These are phyloP conservation scores for Hippocampus barbouri DNA, from an alignment of 2,113 vertebrate genomes.

Conservation along the genomic window DNA sequence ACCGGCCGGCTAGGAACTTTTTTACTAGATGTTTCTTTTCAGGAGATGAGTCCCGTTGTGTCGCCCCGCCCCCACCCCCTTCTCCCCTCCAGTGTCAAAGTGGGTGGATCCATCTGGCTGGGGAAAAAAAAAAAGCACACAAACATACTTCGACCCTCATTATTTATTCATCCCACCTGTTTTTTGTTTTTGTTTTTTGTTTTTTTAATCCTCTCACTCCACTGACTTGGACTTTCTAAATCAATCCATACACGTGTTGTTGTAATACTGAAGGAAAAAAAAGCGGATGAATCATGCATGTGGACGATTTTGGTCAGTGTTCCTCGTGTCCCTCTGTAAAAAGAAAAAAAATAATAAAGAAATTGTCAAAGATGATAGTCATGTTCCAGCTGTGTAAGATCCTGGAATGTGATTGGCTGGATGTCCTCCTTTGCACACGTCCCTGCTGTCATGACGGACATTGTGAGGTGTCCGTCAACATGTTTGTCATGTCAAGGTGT, in stretches of 20 bases:
- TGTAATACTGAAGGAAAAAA: constrained; percentile 73
- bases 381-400: constrained; percentile 89
- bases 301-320: constrained; percentile 94
- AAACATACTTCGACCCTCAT: constrained; percentile 33
- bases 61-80: constrained; percentile 18
- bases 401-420: constrained; percentile 21
- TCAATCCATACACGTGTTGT: constrained; percentile 80
- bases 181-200: constrained; percentile 14
- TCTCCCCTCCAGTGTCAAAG: neutral
- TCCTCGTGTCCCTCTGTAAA: constrained; percentile 74
- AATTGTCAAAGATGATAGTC: constrained; percentile 53
- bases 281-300: constrained; percentile 81
- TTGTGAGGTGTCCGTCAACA: too few species aligned
- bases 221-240: constrained; percentile 59
- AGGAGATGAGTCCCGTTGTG: constrained; percentile 71
- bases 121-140: constrained; percentile 49
- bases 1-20: constrained; percentile 87
- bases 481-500: neutral
- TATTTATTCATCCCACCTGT: constrained; percentile 1
- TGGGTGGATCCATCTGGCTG: neutral
- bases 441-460: neutral
- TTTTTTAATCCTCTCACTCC: neutral
- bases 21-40: constrained; percentile 72
- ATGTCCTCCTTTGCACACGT: neutral
- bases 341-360: constrained; percentile 35